Evolutionary conservation across 2,888 invertebrate genomes (phyloP), one percentile per base, ranked within the genome.

Genomic region (Agriopis aurantiaria): DNA sequence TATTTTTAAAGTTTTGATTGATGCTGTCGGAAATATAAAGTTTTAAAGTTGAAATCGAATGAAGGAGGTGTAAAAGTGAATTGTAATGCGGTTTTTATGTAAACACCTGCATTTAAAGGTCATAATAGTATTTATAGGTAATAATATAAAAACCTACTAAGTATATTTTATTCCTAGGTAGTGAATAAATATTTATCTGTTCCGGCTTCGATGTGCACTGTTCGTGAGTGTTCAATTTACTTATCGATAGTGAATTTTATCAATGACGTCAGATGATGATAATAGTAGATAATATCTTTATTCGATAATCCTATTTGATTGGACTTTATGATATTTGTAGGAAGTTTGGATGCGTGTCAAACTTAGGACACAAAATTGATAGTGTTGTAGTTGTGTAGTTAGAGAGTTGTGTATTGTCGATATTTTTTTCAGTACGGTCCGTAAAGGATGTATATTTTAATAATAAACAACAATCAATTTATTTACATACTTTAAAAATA

Each of bases 21-120:
- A 65, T 72, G 68, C 64, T 71, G 75, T 71, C 72, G 72, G 71
- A 71, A 72, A 66, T 68, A 62, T 57, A 43, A 56, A 52, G 17
- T 8, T 51, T 49, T 60, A 17, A 49, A 62, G 53, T 69, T 57
- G 14, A 14, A 48, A 41, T 61, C 62, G 40, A 68, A 63, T 63
- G 11, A 33, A 65, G 46, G 53, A 49, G 62, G 52, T 56, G 49
- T 41, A 43, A 46, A n/a, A 23, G 43, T 49, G 41, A 64, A 52
- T 62, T 68, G 45, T 57, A 14, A 58, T 68, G 52, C 46, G 9
- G 56, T 75, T 68, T 75, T 70, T 70, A 69, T 75, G 60, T 68
- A 73, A 72, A 73, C 74, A 77, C 75, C 67, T 74, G 73, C 67
- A 71, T 65, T 61, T 64, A 73, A 74, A 74, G 75, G 74, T 75